phyloP scores from a whole-genome alignment of 2,888 invertebrate species.

The Zele albiditarsus region DNA sequence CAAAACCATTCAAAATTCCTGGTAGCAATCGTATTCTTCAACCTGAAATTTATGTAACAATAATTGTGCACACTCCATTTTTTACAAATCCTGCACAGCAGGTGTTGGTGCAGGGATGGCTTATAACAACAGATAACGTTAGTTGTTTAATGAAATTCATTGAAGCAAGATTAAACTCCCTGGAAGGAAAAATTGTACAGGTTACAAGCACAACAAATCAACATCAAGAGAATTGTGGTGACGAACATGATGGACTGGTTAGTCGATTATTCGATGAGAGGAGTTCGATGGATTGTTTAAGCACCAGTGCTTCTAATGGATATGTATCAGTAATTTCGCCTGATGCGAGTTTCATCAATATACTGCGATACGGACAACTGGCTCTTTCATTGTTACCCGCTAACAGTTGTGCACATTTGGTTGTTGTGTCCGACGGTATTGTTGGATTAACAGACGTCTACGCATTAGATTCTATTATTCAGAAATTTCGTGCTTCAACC shows the following conservation, averaged over 20 bases:
- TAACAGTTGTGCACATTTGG: constrained; percentile 82
- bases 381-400: constrained; percentile 84
- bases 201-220: constrained; percentile 76
- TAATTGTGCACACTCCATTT: constrained; percentile 85
- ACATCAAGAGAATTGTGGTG: constrained; percentile 74
- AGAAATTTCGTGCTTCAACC: constrained; percentile 82
- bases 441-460: constrained; percentile 82
- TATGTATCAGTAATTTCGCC: constrained; percentile 78
- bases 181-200: constrained; percentile 78
- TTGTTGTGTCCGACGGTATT: constrained; percentile 84
- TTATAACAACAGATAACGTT: constrained; percentile 77
- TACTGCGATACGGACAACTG: constrained; percentile 84
- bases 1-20: constrained; percentile 80
- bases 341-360: constrained; percentile 83
- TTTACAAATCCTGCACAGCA: constrained; percentile 82
- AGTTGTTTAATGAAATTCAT: constrained; percentile 76
- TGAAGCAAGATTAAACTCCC: constrained; percentile 75
- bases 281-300: constrained; percentile 67
- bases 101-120: constrained; percentile 82
- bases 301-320: constrained; percentile 67
- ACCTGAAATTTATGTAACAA: constrained; percentile 82
- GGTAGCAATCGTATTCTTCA: constrained; percentile 77
- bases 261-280: constrained; percentile 76
- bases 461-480: constrained; percentile 81
- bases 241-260: constrained; percentile 75